Evolutionary conservation across 2,113 vertebrate genomes (phyloP), one percentile per base, ranked within the genome.

Genomic region (Natator depressus): DNA sequence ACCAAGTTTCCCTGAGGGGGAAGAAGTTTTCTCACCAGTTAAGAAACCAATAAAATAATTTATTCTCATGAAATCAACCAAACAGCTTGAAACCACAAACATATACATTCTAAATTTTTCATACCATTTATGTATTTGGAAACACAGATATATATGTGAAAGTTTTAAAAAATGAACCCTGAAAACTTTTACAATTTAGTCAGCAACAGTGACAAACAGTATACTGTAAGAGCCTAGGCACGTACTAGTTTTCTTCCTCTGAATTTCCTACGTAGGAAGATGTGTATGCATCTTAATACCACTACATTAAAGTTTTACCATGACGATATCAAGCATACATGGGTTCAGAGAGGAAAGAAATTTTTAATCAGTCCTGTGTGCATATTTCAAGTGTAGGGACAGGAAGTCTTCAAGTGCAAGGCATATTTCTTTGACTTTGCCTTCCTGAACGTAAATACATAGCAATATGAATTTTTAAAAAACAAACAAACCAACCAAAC

Each of bases 341-440:
- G 29, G 57, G 29, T 86, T 85, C 46, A 57, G 93, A n/a, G 88
- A 55, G 55, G 10, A 5, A 31, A n/a, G n/a, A 72, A 20, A 72
- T 72, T 42, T 75, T 75, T 38, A 8, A 20, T 75, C 2, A 6
- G 76, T 27, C 35, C 53, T 8, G 38, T 17, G 2, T 4, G 17
- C 3, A 1, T 3, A 5, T 3, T 69, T 50, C 49, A 19, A 4
- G 8, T 1, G 24, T 38, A 7, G 2, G 1, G 17, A 3, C 93
- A 90, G 96, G 96, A 93, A 72, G 57, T 35, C 59, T 62, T 14
- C 59, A 62, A 62, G 27, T 62, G 29, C 12, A 62, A 62, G 12
- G 57, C 29, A 14, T 14, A 62, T 62, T 62, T 62, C 59, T 62
- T 62, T 31, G 59, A 62, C 14, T 13, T 31, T 31, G 59, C 12